Conservation (phyloP, 2,888 invertebrate species). For the Drosophila mercatorum region DNA sequence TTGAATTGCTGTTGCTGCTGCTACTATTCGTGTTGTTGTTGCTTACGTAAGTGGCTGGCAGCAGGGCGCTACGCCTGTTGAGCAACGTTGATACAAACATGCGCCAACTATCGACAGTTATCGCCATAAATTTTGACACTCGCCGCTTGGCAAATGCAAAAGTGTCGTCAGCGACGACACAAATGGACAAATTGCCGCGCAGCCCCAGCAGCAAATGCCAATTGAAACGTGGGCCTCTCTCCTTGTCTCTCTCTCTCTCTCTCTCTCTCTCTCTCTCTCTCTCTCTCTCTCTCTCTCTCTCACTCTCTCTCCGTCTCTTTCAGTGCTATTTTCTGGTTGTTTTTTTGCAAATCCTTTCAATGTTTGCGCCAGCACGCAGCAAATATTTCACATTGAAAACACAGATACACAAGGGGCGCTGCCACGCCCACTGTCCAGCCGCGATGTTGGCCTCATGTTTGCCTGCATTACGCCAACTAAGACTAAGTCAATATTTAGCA, state of each 20-base stretch:
- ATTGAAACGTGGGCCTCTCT: conserved; percentile 50
- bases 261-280: conserved; percentile 7
- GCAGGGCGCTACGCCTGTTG: conserved; percentile 70
- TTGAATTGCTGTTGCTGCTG: conserved; percentile 55
- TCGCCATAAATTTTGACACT: conserved; percentile 81
- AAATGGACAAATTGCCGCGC: conserved; percentile 72
- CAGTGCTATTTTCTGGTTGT: conserved; percentile 45
- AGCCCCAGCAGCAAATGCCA: conserved; percentile 23
- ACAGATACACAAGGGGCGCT: not conserved
- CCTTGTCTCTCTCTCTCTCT: not conserved
- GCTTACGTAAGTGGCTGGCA: conserved; percentile 64
- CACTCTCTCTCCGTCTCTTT: conserved; percentile 14
- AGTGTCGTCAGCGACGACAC: conserved; percentile 67
- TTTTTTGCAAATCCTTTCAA: conserved; percentile 82
- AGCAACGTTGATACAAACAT: conserved; percentile 67
- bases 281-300: conserved; percentile 4
- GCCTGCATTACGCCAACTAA: conserved; percentile 42
- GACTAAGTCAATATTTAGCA: conserved; percentile 77
- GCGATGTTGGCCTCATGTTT: conserved; percentile 9
- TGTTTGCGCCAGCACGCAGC: conserved; percentile 84
- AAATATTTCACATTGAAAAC: conserved; percentile 62
- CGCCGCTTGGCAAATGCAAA: conserved; percentile 69
- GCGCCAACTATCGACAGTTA: conserved; percentile 77
- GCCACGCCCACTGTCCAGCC: conserved; percentile 26
- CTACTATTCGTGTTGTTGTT: conserved; percentile 32